These are phyloP conservation scores for Mionectes macconnelli DNA, from an alignment of 2,113 vertebrate genomes.

Conservation along the genomic window DNA sequence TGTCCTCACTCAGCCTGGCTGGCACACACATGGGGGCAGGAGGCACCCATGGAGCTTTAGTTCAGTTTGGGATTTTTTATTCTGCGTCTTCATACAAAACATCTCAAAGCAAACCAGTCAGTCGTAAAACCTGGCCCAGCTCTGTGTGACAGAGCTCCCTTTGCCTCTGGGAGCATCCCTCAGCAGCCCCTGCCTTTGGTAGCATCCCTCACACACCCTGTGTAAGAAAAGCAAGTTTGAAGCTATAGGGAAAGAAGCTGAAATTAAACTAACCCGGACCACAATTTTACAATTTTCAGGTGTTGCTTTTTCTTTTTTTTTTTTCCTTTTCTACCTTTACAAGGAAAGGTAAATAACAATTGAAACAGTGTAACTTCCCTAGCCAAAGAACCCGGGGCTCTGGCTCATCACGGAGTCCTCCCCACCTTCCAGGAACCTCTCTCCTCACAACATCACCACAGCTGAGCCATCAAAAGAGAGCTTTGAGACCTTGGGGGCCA, in stretches of 20 bases:
- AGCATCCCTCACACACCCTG: background rate
- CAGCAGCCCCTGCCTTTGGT: background rate
- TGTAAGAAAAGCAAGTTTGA: background rate
- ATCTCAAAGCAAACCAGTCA: background rate
- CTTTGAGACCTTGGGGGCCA: accelerated
- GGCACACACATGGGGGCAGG: accelerated
- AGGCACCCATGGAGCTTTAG: accelerated
- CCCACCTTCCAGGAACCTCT: background rate
- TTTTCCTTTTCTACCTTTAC: background rate
- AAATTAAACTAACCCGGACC: background rate
- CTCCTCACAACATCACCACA: background rate
- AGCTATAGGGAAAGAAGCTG: background rate
- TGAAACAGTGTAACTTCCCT: background rate
- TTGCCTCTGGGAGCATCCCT: background rate
- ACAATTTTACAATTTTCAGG: background rate
- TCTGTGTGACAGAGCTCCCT: background rate
- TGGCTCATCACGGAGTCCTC: background rate
- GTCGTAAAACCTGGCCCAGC: background rate
- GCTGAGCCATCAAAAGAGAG: background rate
- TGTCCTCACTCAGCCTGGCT: accelerated
- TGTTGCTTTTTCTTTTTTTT: background rate
- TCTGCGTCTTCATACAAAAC: background rate
- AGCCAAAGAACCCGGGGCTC: background rate
- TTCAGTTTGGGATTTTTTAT: accelerated
- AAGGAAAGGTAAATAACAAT: background rate